Evolutionary conservation across 2,113 vertebrate genomes (phyloP), one percentile per base, ranked within the genome.

Genomic region (Mus spicilegus): DNA sequence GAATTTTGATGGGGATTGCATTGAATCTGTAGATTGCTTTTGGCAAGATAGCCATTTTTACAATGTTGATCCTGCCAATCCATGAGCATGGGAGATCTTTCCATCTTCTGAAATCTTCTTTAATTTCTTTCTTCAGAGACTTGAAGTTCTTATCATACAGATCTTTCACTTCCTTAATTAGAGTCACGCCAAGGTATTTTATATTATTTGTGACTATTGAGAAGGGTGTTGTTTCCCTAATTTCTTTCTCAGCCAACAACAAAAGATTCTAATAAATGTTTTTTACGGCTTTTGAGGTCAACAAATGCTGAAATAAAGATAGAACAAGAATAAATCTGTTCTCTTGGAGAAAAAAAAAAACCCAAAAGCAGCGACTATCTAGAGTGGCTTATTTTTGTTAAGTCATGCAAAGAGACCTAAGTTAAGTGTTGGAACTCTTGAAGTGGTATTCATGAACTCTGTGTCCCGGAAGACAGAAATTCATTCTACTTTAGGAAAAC

Each of bases 181-280:
- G 42, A 42, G 42, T 42, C 42, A 42, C 42, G 42, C 42, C 42
- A 42, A 42, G 42, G 42, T 42, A 42, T 42, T 42, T 42, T 42
- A 42, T 42, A 42, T 42, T 42, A 42, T 42, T 42, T 42, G 42
- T 42, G 42, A 42, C 42, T 42, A 42, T 42, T 42, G 42, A 42
- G 42, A 42, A 42, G 42, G 42, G 42, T 42, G 42, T 42, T 42
- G 42, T 42, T 42, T 42, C 42, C 42, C 42, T 42, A 42, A 42
- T 42, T 42, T 42, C 42, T 42, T 42, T 42, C 42, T 42, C 42
- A 42, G 42, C 42, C 89, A 56, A 76, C 3, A 63, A 95, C 30
- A 84, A 90, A 88, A 78, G 88, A 75, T 77, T 89, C 19, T 87
- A 91, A 73, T 56, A 91, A 84, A 76, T 49, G 33, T 91, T 88